Percentiles rank a stretch among this genome's conserved stretches.
phyloP scores from a whole-genome alignment of 2,113 vertebrate species.

The Brachyhypopomus occidentalis region DNA sequence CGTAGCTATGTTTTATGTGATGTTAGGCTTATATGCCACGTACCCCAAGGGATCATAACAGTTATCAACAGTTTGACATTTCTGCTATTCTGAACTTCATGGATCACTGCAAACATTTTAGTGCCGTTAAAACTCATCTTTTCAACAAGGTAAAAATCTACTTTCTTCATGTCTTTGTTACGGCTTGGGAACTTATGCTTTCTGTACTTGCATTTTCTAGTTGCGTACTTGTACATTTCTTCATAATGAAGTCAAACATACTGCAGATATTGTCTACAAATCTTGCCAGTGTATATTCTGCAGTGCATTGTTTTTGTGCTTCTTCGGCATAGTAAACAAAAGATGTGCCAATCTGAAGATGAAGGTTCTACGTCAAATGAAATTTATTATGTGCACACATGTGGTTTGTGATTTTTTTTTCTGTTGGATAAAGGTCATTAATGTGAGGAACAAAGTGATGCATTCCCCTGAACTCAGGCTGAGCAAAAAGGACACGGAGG shows the following conservation, averaged over 20 bases:
- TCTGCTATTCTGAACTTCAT: constrained; percentile 60
- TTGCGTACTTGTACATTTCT: too few relatives aligned
- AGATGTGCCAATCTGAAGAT: too few relatives aligned
- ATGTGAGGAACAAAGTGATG: constrained; percentile 60
- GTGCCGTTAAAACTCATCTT: rapidly evolving
- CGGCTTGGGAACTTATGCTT: too few relatives aligned
- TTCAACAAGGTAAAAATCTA: constrained; percentile 23
- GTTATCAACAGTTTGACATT: constrained; percentile 58
- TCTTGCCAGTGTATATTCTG: background rate
- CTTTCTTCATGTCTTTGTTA: background rate
- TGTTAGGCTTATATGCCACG: constrained; percentile 60
- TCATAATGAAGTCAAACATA: too few relatives aligned
- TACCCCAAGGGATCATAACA: constrained; percentile 37
- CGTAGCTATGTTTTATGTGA: background rate
- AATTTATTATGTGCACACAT: background rate
- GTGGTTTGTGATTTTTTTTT: background rate
- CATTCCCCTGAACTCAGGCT: constrained; percentile 58
- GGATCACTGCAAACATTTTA: constrained; percentile 51
- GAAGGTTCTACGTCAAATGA: background rate
- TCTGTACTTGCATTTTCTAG: too few relatives aligned
- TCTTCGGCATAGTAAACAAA: too few relatives aligned
- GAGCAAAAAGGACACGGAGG: constrained; percentile 30
- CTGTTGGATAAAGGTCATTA: constrained; percentile 46
- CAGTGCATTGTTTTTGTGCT: too few relatives aligned
- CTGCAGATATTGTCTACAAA: background rate